A percentile compares a stretch with the other conserved stretches of the same genome.
These are phyloP conservation scores for Zoanthus gigantus DNA, from an alignment of 92 coral and sea anemone genomes.

Conservation along the genomic window DNA sequence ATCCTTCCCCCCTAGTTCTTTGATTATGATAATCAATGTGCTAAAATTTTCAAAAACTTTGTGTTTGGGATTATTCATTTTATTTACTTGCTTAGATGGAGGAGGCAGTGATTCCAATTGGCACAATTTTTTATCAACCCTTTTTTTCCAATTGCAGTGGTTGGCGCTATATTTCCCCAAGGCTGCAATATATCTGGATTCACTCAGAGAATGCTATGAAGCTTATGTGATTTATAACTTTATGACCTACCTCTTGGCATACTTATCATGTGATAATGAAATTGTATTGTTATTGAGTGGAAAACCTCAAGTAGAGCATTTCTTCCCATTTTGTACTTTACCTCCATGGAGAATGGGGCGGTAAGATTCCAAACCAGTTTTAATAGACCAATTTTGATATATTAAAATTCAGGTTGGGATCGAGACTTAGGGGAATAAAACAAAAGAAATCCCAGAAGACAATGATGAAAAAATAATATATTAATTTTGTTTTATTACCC, in stretches of 20 bases:
- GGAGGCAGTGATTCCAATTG: too few species aligned
- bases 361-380: constrained; percentile 58
- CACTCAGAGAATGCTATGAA: constrained; percentile 92
- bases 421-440: too few species aligned
- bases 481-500: too few species aligned
- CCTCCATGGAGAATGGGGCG: constrained; percentile 87
- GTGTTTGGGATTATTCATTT: too few species aligned
- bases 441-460: too few species aligned
- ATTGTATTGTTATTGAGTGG: constrained; percentile 66
- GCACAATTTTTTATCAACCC: background rate
- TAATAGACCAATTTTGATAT: background rate
- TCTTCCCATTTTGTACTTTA: constrained; percentile 84
- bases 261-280: constrained; percentile 74
- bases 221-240: constrained; percentile 91
- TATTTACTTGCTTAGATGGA: too few species aligned
- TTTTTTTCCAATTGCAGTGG: constrained; percentile 73
- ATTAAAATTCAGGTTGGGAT: too few species aligned
- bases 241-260: constrained; percentile 83
- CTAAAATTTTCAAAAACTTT: too few species aligned
- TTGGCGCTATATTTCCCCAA: constrained; percentile 91
- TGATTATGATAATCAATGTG: too few species aligned
- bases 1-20: too few species aligned
- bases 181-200: constrained; percentile 91
- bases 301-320: constrained; percentile 82
- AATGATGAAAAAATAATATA: too few species aligned